Evolutionary conservation across 2,888 invertebrate species (phyloP).

Genomic region (Ischnura elegans): DNA sequence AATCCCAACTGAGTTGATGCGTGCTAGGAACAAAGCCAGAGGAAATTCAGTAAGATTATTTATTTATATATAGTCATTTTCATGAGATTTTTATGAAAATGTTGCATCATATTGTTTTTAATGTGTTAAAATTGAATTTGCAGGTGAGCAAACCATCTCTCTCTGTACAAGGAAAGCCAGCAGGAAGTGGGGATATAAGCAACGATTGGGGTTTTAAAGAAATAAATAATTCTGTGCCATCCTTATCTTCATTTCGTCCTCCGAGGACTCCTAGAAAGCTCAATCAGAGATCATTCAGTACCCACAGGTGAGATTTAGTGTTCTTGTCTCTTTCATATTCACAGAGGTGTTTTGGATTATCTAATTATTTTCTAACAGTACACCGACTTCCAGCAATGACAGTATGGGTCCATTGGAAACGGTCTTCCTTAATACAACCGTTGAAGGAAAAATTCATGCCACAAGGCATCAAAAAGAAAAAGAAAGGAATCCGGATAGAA

Average conservation of each 20-base stretch:
- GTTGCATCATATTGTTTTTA: neutral
- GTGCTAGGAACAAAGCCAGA: constrained; percentile 42
- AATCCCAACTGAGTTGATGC: constrained; percentile 37
- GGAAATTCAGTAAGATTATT: neutral
- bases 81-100: too few species aligned
- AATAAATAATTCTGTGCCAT: constrained; percentile 14
- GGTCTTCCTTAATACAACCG: constrained; percentile 80
- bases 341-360: constrained; percentile 58
- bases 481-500: constrained; percentile 91
- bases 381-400: constrained; percentile 8
- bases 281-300: constrained; percentile 75
- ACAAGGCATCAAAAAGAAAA: constrained; percentile 87
- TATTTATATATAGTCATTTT: neutral
- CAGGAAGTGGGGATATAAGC: constrained; percentile 29
- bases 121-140: neutral
- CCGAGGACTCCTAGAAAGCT: constrained; percentile 75
- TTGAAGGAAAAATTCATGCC: constrained; percentile 85
- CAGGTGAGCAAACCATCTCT: constrained; percentile 57
- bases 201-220: constrained; percentile 49
- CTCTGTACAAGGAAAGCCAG: constrained; percentile 60
- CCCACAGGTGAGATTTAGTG: constrained; percentile 74
- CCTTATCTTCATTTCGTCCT: constrained; percentile 73
- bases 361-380: constrained; percentile 43
- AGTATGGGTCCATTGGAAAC: constrained; percentile 74
- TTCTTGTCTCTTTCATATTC: neutral